phyloP scores from a whole-genome alignment of 2,797 vertebrate species.

The Schizothorax lantsangensis region DNA sequence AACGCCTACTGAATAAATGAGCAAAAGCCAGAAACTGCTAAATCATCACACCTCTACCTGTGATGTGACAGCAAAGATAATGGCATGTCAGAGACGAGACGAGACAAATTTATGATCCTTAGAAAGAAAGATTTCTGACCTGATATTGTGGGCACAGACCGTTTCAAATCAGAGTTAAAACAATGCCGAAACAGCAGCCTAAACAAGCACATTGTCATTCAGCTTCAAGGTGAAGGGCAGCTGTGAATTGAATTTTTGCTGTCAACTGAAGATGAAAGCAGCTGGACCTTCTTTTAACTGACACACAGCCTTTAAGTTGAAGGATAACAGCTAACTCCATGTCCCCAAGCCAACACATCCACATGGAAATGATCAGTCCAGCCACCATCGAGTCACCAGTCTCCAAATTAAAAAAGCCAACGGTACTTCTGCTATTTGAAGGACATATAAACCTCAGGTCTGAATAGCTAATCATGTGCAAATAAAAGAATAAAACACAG shows the following conservation, averaged over 20 bases:
- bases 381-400: conserved; percentile 21
- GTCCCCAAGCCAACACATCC: conserved; percentile 3
- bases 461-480: conserved; percentile 9
- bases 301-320: conserved; percentile 41
- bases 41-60: neutral
- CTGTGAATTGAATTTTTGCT: conserved; percentile 19
- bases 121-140: neutral
- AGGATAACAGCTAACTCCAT: conserved; percentile 20
- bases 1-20: neutral
- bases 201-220: conserved; percentile 48
- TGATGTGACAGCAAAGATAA: conserved; percentile 23
- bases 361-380: conserved; percentile 1
- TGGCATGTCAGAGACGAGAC: neutral
- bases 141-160: conserved; percentile 6
- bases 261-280: conserved; percentile 54
- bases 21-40: neutral
- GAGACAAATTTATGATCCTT: conserved; percentile 22
- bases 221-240: conserved; percentile 56
- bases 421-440: neutral
- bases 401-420: neutral
- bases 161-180: conserved; percentile 28
- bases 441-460: conserved; percentile 25
- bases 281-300: conserved; percentile 51
- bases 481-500: conserved; percentile 8
- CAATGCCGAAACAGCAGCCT: conserved; percentile 9